A percentile compares a stretch with the other conserved stretches of the same genome.
These are phyloP conservation scores for Melangyna quadrimaculata DNA, from an alignment of 2,888 invertebrate species.

Conservation along the genomic window DNA sequence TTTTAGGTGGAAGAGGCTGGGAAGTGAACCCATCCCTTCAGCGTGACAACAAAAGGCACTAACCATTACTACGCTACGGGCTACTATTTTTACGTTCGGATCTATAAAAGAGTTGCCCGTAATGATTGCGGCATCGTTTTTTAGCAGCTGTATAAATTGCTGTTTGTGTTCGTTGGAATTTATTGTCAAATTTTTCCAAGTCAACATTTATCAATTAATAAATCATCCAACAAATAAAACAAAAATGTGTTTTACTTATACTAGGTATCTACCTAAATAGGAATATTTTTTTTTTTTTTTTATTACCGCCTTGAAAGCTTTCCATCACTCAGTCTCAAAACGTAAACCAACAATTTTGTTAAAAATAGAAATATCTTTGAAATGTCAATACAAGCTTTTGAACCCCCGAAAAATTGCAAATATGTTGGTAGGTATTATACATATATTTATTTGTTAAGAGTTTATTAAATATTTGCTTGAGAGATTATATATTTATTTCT, in stretches of 20 bases:
- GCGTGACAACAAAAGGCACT: too few species aligned
- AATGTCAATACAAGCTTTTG: neutral
- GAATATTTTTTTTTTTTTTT: neutral
- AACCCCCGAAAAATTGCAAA: neutral
- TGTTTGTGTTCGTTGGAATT: neutral
- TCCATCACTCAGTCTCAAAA: neutral
- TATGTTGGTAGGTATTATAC: too few species aligned
- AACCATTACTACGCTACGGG: too few species aligned
- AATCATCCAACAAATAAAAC: neutral
- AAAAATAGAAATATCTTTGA: neutral
- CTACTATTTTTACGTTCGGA: neutral
- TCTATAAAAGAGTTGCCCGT: neutral
- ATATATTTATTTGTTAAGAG: neutral
- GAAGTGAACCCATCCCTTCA: too few species aligned
- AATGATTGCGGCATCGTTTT: neutral
- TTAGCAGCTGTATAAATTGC: neutral
- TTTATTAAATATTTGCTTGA: neutral
- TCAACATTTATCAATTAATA: neutral
- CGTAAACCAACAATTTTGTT: neutral
- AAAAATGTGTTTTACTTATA: too few species aligned
- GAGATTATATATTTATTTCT: neutral
- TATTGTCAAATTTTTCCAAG: neutral
- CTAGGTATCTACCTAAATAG: too few species aligned
- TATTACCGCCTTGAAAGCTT: neutral
- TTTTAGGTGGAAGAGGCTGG: too few species aligned